Evolutionary conservation across 2,888 invertebrate genomes (phyloP).

Genomic region (Ophion obscuratus): DNA sequence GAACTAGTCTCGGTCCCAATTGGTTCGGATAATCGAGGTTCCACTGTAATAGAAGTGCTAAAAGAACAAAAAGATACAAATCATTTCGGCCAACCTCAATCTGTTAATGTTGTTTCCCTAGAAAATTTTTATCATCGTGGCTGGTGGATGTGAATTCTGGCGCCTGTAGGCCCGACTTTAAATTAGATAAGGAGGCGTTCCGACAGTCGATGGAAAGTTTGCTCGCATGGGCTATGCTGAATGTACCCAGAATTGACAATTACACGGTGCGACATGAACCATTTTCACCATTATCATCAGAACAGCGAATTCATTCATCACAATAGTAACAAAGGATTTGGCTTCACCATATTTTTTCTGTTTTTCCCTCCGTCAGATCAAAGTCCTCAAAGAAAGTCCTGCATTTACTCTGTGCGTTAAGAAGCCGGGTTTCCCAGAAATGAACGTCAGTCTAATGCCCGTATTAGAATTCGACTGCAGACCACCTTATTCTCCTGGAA

Average conservation of each 20-base stretch:
- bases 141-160: constrained; percentile 83
- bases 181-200: constrained; percentile 85
- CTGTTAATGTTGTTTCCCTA: constrained; percentile 8
- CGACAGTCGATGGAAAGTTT: constrained; percentile 86
- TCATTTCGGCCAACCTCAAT: background rate
- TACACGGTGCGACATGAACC: constrained; percentile 24
- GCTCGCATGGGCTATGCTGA: background rate
- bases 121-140: constrained; percentile 84
- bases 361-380: constrained; percentile 75
- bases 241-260: background rate
- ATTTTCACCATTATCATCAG: background rate
- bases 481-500: constrained; percentile 80
- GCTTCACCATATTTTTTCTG: background rate
- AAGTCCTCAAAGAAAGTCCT: constrained; percentile 85
- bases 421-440: constrained; percentile 72
- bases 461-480: constrained; percentile 84
- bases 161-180: no score
- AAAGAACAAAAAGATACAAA: background rate
- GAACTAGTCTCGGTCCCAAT: no score
- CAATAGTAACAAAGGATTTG: background rate
- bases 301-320: no score
- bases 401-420: constrained; percentile 85
- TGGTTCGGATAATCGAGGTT: no score
- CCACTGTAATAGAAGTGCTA: constrained; percentile 9
- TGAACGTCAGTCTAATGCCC: constrained; percentile 86